Percentiles rank a stretch among this genome's conserved stretches.
These are phyloP conservation scores for Diplazon laetatorius DNA, from an alignment of 2,888 invertebrate genomes.

Conservation along the genomic window DNA sequence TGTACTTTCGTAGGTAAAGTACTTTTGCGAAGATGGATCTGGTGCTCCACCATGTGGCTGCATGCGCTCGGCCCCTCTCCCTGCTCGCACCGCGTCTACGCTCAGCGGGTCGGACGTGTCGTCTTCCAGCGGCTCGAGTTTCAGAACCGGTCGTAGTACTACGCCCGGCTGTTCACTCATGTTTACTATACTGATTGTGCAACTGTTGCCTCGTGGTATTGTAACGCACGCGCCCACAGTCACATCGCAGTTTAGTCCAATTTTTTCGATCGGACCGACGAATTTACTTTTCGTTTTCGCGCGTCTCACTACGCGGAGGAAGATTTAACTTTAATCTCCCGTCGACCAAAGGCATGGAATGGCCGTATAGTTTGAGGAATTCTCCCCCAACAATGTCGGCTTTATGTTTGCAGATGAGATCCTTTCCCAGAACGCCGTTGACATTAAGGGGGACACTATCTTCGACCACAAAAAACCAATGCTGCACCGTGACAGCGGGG, in stretches of 20 bases:
- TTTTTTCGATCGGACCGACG: not conserved
- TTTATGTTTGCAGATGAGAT: not conserved
- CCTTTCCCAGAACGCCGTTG: slow-evolving; percentile 9
- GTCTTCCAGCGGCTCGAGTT: not conserved
- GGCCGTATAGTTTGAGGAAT: not conserved
- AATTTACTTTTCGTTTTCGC: not conserved
- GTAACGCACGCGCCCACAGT: not conserved
- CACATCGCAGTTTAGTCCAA: not conserved
- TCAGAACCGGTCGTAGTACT: slow-evolving; percentile 2
- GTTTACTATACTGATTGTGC: not conserved
- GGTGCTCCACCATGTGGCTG: slow-evolving; percentile 2
- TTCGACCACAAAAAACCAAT: not conserved
- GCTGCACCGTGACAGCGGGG: not conserved
- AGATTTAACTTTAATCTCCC: not conserved
- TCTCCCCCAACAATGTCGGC: slow-evolving; percentile 6
- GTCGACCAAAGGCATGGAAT: not conserved
- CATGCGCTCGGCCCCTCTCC: not conserved
- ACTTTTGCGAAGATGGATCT: not conserved
- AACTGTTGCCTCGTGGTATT: slow-evolving; percentile 6
- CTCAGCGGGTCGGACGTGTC: not conserved
- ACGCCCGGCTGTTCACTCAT: not conserved
- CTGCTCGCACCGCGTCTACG: not conserved
- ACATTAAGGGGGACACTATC: not conserved
- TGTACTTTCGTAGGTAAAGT: not conserved
- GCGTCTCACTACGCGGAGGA: slow-evolving; percentile 8